Conservation (phyloP, 2,113 vertebrate species). For the Sebastes schlegelii region DNA sequence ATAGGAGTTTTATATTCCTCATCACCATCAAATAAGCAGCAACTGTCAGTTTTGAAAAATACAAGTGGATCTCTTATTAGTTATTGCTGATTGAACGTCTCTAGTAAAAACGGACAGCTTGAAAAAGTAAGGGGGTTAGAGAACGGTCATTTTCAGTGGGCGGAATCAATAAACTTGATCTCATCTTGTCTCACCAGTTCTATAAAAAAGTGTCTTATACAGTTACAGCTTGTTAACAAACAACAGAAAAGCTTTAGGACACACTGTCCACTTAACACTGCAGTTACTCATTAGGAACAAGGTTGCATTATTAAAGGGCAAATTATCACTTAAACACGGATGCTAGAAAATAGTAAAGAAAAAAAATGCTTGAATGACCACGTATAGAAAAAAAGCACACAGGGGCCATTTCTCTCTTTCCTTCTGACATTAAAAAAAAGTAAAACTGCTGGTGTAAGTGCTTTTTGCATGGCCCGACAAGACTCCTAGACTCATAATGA, state of each 20-base stretch:
- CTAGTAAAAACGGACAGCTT: neutral
- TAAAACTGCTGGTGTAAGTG: conserved; percentile 59
- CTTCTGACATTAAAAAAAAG: conserved; percentile 8
- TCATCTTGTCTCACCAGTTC: neutral
- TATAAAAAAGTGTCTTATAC: neutral
- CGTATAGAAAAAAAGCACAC: conserved; percentile 16
- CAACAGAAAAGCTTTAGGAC: conserved; percentile 12
- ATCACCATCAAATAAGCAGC: neutral
- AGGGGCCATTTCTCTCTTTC: conserved; percentile 23
- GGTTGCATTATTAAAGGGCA: conserved; percentile 10
- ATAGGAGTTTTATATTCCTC: neutral
- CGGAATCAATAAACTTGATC: conserved; percentile 5
- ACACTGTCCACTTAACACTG: neutral
- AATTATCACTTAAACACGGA: conserved; percentile 20
- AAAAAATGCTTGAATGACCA: neutral
- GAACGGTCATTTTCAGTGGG: neutral
- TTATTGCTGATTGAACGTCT: neutral
- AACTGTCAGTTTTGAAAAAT: neutral
- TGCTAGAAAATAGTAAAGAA: neutral
- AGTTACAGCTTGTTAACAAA: conserved; percentile 5
- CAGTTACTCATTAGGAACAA: neutral
- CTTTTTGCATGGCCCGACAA: conserved; percentile 52
- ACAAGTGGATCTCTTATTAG: neutral
- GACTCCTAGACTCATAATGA: conserved; percentile 56
- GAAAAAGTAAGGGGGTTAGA: neutral